A percentile compares a stretch with the other conserved stretches of the same genome.
phyloP scores from a whole-genome alignment of 2,888 invertebrate species.

The Polydrusus cervinus region DNA sequence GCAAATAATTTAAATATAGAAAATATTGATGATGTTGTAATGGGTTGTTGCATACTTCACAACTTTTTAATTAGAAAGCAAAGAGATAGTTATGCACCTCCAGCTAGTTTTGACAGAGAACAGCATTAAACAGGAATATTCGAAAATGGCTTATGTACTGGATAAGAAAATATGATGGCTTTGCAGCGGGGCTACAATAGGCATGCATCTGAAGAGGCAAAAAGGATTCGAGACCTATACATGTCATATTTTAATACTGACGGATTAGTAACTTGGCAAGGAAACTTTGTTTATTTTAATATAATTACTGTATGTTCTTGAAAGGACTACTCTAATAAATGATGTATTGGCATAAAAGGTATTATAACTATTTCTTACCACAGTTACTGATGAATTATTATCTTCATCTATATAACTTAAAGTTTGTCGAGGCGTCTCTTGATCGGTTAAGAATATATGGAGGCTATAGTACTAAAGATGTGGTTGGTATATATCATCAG shows the following conservation, averaged over 20 bases:
- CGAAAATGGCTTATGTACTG: neutral
- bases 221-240: neutral
- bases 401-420: no score
- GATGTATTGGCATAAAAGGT: no score
- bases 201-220: neutral
- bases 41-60: conserved; percentile 1
- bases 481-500: neutral
- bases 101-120: neutral
- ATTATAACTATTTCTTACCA: no score
- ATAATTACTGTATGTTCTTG: no score
- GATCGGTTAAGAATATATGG: neutral
- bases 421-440: neutral
- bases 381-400: no score
- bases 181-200: neutral
- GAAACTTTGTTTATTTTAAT: neutral
- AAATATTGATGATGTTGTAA: neutral
- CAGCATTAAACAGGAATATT: neutral
- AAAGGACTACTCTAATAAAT: no score
- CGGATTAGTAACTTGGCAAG: neutral
- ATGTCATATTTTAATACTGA: conserved; percentile 1
- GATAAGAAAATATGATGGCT: neutral
- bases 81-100: neutral
- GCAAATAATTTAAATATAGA: neutral
- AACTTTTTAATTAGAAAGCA: conserved; percentile 3
- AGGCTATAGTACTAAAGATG: neutral